Base-by-base conservation (phyloP, 37 sponge, comb jelly and placozoan genomes). In the Ephydatia muelleri region DNA sequence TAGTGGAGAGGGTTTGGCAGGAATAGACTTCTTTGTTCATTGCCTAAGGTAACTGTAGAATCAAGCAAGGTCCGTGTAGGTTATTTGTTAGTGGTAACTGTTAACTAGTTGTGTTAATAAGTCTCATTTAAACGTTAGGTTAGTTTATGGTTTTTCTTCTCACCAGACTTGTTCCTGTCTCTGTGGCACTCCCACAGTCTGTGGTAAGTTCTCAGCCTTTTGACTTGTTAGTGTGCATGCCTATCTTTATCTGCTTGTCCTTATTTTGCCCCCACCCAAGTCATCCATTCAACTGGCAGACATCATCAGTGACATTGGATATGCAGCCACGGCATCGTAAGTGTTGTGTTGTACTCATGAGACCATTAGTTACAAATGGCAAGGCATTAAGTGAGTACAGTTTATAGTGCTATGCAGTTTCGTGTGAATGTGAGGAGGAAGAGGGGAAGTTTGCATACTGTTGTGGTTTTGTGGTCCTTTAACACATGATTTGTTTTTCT, bases 281-380 rank as follows among this genome's bases (percentile, higher is more conserved):
- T 82, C 47, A 34, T 83, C 80, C n/a, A 36, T 93, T 11, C 81
- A 92, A 1, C 70, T 93, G 39, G 77, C 92, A 67, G 92, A 93
- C 48, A 81, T 96, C 75, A 90, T 96, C 33, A 82, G 85, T 28
- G 96, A 96, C 26, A 76, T 96, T 32, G 96, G 96, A 9, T 96
- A 96, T 69, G 74, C 83, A 22, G 93, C 91, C 35, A 95, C 88
- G 19, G 67, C 90, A 27, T 80, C 85, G 95, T 95, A 78, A 85
- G 92, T 88, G 22, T 28, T 35, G 71, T 65, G 47, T n/a, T 8
- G n/a, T n/a, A n/a, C n/a, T n/a, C n/a, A n/a, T n/a, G n/a, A n/a
- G n/a, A n/a, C n/a, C n/a, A n/a, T n/a, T n/a, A n/a, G n/a, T n/a
- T n/a, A n/a, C 16, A 57, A 19, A 57, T 57, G 57, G 12, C 19